A percentile compares a stretch with the other conserved stretches of the same genome.
Conservation (phyloP, 2,113 vertebrate species). For the Podilymbus podiceps region DNA sequence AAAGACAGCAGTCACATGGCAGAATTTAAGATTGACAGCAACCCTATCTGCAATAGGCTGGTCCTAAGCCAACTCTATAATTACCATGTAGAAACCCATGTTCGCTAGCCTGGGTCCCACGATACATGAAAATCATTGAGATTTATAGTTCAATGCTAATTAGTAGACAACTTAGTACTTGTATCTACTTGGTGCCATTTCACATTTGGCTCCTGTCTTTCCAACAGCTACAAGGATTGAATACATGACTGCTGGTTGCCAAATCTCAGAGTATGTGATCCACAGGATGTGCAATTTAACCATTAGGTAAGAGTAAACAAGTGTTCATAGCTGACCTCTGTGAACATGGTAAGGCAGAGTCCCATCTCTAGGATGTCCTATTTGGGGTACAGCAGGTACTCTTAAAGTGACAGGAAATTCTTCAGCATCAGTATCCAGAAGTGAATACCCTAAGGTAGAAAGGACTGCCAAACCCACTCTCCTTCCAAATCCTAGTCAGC, state of each 20-base stretch:
- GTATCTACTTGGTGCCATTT: not conserved
- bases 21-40: slow-evolving; percentile 9
- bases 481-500: not conserved
- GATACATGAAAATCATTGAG: not conserved
- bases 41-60: not conserved
- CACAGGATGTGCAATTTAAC: not conserved
- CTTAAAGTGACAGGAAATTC: not conserved
- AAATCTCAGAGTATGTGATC: not conserved
- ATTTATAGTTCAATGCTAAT: not conserved
- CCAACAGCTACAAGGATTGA: not conserved
- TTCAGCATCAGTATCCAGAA: not conserved
- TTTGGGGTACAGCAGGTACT: not conserved
- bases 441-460: not conserved
- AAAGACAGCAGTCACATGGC: slow-evolving; percentile 17
- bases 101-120: not conserved
- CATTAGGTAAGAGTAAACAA: not conserved
- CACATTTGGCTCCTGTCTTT: not conserved
- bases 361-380: not conserved
- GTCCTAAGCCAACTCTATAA: not conserved
- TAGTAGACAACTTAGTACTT: not conserved
- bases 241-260: not conserved
- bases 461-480: not conserved
- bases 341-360: not conserved
- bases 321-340: not conserved
- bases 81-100: not conserved